Evolutionary conservation across 2,113 vertebrate genomes (phyloP), one percentile per base, ranked within the genome.

Genomic region (Pelecanus crispus): DNA sequence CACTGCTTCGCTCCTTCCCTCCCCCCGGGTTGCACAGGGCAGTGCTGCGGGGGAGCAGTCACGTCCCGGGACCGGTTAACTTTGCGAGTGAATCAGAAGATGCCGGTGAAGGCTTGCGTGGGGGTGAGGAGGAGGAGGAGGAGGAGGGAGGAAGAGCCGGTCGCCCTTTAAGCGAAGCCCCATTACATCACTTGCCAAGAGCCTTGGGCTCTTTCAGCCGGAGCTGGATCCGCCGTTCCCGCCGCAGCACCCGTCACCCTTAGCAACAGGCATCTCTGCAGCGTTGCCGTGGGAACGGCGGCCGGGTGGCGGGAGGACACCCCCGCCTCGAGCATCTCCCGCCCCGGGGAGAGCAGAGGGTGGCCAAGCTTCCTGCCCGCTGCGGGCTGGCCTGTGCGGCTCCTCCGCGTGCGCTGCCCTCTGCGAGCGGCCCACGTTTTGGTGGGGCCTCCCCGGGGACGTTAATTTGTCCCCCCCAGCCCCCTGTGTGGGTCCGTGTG

Each of bases 201-300:
- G 88, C 94, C n/a, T 49, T 17, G 91, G 75, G 88, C 92, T 86
- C 86, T 74, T 47, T 31, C 90, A 82, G 92, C 94, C 68, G 0
- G 38, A 70, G 95, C 88, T 77, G 11, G 84, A 81, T 58, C 85
- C 47, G 66, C 81, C 34, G 90, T 62, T 97, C 92, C 95, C 21
- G 16, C 52, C 29, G 72, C 92, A 90, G 78, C 84, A 19, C 56
- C 63, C 40, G 72, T 97, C 94, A 11, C 96, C 95, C 86, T 1
- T 94, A 47, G 97, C 95, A 96, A 97, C 96, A 59, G n/a, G 95
- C 92, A 96, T 96, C 93, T 18, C 94, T 38, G 75, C 44, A 7
- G 21, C 7, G 50, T 96, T 61, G 70, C 97, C 79, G 1, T 92
- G 94, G 95, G 44, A 95, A 96, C 93, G 4, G 70, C 79, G 34